Evolutionary conservation across 2,113 vertebrate genomes (phyloP).

Genomic region (Colius striatus): DNA sequence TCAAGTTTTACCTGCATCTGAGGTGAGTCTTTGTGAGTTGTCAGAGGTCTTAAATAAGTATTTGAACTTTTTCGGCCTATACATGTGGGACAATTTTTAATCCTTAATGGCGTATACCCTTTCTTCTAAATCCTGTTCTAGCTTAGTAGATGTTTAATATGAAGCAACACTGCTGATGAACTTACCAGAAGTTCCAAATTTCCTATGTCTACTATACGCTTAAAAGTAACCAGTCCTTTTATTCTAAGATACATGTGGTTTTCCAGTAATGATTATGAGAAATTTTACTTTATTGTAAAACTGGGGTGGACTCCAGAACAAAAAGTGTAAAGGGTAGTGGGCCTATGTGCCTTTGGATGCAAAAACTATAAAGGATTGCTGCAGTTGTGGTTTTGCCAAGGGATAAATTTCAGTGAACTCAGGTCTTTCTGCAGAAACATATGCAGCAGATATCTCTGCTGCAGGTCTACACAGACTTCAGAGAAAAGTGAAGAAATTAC

Average conservation of each 20-base stretch:
- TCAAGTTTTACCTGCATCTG: not conserved
- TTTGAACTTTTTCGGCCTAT: not conserved
- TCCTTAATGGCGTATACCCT: not conserved
- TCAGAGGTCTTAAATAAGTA: not conserved
- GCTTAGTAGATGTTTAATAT: not conserved
- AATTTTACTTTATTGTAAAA: not conserved
- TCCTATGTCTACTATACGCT: not conserved
- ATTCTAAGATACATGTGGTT: not conserved
- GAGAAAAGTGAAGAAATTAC: not conserved
- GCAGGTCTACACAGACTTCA: not conserved
- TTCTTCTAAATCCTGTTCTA: not conserved
- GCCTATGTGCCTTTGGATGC: not conserved
- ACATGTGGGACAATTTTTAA: not conserved
- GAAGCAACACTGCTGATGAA: not conserved
- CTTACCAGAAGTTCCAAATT: not conserved
- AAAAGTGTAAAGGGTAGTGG: not conserved
- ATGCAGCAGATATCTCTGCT: not conserved
- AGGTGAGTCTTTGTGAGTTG: not conserved
- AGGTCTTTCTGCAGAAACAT: not conserved
- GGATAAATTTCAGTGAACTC: not conserved
- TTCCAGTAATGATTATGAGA: not conserved
- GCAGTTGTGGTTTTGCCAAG: not conserved
- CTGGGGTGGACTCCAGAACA: not conserved
- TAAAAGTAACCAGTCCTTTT: not conserved
- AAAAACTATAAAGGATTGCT: not conserved